A percentile compares a stretch with the other conserved stretches of the same genome.
phyloP scores from a whole-genome alignment of 1,140 invertebrate species.

The Pseudomyrmex concolor region DNA sequence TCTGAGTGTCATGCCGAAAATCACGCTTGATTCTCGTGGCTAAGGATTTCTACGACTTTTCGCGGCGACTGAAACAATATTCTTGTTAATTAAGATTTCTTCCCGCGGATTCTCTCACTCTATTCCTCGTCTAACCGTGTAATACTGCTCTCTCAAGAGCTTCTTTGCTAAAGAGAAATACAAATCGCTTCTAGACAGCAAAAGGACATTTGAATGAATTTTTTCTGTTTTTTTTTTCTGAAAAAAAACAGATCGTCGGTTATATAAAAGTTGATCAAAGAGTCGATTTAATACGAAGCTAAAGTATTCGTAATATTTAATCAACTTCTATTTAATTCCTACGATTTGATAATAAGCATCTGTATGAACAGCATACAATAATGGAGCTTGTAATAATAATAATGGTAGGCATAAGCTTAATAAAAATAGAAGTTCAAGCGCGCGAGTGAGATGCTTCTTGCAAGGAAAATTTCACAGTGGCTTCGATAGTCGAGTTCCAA shows the following conservation, averaged over 20 bases:
- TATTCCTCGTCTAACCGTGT: slow-evolving; percentile 10
- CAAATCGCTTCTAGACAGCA: background rate
- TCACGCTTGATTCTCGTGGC: slow-evolving; percentile 63
- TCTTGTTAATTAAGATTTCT: slow-evolving; percentile 84
- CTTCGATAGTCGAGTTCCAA: slow-evolving; percentile 47
- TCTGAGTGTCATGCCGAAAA: slow-evolving; percentile 31
- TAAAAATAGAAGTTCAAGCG: background rate
- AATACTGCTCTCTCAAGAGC: background rate
- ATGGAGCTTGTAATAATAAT: too few species aligned
- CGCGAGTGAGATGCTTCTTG: slow-evolving; percentile 29
- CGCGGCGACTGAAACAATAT: slow-evolving; percentile 80
- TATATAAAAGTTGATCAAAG: too few species aligned
- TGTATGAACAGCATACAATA: too few species aligned
- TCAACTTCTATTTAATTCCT: background rate
- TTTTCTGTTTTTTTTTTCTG: background rate
- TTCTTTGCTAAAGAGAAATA: background rate
- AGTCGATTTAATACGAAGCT: too few species aligned
- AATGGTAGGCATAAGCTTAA: background rate
- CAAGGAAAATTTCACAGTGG: slow-evolving; percentile 71
- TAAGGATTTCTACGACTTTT: slow-evolving; percentile 76
- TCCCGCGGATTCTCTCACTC: slow-evolving; percentile 69
- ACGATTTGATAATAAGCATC: background rate
- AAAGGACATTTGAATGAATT: background rate
- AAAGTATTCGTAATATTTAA: too few species aligned
- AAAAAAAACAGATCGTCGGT: too few species aligned